Base-by-base conservation (phyloP, 2,113 vertebrate genomes). In the Silurus meridionalis region DNA sequence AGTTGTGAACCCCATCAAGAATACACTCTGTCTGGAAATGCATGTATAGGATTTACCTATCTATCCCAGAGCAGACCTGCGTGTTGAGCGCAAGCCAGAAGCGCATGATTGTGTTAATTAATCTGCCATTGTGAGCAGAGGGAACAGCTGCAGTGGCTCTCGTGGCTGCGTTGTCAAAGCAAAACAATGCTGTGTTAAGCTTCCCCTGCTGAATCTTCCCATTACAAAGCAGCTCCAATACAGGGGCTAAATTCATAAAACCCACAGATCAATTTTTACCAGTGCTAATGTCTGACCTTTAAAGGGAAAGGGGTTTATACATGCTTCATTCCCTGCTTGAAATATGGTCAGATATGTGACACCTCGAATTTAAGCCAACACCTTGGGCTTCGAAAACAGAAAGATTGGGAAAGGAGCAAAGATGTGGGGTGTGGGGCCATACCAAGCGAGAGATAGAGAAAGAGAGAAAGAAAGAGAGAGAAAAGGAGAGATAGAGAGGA, bases 101-200 rank as follows among this genome's bases (percentile, higher is more conserved):
- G 96, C 97, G 96, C 96, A 97, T 96, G 98, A 98, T 97, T 98
- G 97, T 99, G 98, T 98, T 99, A 98, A 99, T 99, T 99, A 99
- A 99, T 99, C 98, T 98, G 98, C 97, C 97, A 98, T 99, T 99
- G 97, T 99, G 96, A 97, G 96, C 96, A 93, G 94, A 96, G 96
- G 96, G 96, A 97, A 96, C 98, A 99, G 98, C 97, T 99, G 98
- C 97, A 96, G 95, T 95, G 96, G 96, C 94, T 96, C 97, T 97
- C 95, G 96, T 95, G 96, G 96, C 96, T 96, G 96, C 96, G 96
- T 97, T 97, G 97, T 98, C 97, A 99, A 96, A 98, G 96, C 97
- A 96, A 98, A 98, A 99, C 97, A 98, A 97, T 98, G 97, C 96
- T 93, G 96, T 96, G 97, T 97, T 97, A 97, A 98, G 97, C 97